A percentile compares a stretch with the other conserved stretches of the same genome.
phyloP scores from a whole-genome alignment of 2,888 invertebrate genomes.

The Machimus rusticus region DNA sequence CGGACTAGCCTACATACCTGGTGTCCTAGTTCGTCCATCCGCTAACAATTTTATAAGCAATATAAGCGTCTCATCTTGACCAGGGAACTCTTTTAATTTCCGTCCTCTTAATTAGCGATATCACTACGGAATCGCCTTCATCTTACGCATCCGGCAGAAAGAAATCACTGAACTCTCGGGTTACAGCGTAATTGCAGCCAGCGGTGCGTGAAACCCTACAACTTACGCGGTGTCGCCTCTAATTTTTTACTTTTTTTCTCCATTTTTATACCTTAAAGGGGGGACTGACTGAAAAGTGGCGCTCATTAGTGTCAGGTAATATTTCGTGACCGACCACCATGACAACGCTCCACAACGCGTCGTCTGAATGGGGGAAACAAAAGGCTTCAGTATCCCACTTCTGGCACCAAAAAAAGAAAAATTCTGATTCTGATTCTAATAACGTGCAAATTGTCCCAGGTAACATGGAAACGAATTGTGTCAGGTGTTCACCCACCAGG shows the following conservation, averaged over 20 bases:
- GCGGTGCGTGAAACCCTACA: conserved; percentile 15
- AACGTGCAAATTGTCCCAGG: background rate
- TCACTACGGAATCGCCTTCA: background rate
- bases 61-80: background rate
- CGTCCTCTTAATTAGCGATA: background rate
- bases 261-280: background rate
- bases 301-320: conserved; percentile 9
- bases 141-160: background rate
- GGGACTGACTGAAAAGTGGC: background rate
- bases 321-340: background rate
- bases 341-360: background rate
- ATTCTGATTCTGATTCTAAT: background rate
- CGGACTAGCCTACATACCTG: background rate
- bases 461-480: background rate
- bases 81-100: background rate
- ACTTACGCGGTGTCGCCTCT: background rate
- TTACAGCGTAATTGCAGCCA: conserved; percentile 1
- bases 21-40: background rate
- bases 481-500: background rate
- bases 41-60: background rate
- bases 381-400: background rate
- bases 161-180: conserved; percentile 26
- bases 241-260: background rate
- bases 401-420: background rate
- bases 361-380: background rate